A percentile compares a stretch with the other conserved stretches of the same genome.
These are phyloP conservation scores for Hipposideros larvatus DNA, from an alignment of 2,797 vertebrate genomes.

Conservation along the genomic window DNA sequence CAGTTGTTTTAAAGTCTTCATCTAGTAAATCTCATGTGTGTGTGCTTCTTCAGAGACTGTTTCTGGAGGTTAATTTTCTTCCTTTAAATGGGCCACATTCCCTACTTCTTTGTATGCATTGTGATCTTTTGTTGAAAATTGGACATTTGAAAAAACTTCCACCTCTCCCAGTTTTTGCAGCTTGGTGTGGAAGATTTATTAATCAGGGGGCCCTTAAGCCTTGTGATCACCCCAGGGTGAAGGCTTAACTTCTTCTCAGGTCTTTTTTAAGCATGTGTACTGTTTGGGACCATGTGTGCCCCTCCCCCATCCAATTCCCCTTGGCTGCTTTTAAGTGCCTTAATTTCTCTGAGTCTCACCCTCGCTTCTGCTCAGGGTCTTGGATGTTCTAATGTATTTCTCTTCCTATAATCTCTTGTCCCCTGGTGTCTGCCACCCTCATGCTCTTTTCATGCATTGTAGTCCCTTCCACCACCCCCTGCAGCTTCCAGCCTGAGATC, in stretches of 20 bases:
- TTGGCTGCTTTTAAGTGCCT: background rate
- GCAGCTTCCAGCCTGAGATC: background rate
- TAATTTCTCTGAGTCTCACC: background rate
- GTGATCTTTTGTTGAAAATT: background rate
- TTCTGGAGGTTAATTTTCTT: background rate
- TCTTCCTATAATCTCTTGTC: background rate
- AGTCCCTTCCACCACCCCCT: background rate
- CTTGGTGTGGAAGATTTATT: background rate
- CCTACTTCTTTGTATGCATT: background rate
- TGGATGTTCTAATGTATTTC: background rate
- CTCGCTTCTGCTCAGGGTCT: background rate
- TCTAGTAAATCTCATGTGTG: background rate
- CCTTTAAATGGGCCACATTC: background rate
- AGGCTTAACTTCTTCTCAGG: background rate
- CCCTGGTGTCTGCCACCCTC: background rate
- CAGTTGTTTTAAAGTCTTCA: background rate
- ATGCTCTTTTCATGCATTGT: background rate
- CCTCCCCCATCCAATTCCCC: background rate
- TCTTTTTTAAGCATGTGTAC: background rate
- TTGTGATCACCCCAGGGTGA: background rate
- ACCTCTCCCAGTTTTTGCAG: background rate
- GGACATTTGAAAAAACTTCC: background rate
- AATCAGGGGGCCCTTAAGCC: background rate
- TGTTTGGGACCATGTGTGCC: background rate
- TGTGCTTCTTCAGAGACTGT: background rate